phyloP scores from a whole-genome alignment of 2,888 invertebrate genomes.

The Cetonia aurata region DNA sequence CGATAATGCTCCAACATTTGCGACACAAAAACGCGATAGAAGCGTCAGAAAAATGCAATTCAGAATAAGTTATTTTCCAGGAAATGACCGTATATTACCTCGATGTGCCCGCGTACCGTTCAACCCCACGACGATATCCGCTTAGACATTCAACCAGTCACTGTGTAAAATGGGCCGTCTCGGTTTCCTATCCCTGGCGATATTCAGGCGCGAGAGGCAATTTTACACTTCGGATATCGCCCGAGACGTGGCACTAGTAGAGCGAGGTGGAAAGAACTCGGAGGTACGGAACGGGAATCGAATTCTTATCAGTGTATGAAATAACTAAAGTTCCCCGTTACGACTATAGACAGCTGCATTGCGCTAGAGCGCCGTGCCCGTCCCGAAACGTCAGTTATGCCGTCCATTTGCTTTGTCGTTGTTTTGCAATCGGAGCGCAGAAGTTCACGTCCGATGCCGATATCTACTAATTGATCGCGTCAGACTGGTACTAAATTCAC shows the following conservation, averaged over 20 bases:
- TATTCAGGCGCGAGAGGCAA: constrained; percentile 23
- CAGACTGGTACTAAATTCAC: constrained; percentile 1
- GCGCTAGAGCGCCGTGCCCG: constrained; percentile 24
- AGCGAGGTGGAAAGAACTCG: neutral
- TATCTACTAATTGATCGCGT: constrained; percentile 24
- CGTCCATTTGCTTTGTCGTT: too few species aligned
- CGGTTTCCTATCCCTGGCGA: constrained; percentile 16
- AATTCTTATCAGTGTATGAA: constrained; percentile 37
- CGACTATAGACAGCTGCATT: constrained; percentile 36
- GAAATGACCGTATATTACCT: constrained; percentile 33
- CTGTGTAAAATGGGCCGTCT: constrained; percentile 31
- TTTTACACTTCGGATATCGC: constrained; percentile 34
- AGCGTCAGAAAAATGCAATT: constrained; percentile 28
- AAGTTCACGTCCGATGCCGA: constrained; percentile 22
- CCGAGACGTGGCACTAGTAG: neutral
- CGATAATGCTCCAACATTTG: constrained; percentile 4
- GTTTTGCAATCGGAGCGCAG: constrained; percentile 10
- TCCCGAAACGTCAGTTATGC: constrained; percentile 7
- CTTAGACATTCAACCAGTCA: constrained; percentile 27
- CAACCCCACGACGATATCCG: constrained; percentile 17
- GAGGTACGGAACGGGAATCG: constrained; percentile 1
- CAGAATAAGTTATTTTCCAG: constrained; percentile 31
- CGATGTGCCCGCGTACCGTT: neutral
- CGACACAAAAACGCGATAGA: constrained; percentile 2
- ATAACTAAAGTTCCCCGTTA: constrained; percentile 27